Percentiles rank a stretch among this genome's conserved stretches.
Conservation (phyloP, 2,113 vertebrate genomes). For the Pluvialis apricaria region DNA sequence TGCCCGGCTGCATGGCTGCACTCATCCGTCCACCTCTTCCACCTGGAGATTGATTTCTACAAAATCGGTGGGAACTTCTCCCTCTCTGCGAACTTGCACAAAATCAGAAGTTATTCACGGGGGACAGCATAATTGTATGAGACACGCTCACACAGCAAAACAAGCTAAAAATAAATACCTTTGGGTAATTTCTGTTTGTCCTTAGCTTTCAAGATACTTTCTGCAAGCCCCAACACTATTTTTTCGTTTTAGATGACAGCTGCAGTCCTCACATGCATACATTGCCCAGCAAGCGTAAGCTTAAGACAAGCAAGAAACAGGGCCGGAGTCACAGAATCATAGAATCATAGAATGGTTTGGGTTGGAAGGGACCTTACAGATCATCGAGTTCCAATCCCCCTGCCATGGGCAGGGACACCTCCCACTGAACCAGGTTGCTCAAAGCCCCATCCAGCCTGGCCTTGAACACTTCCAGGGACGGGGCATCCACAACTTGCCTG, state of each 20-base stretch:
- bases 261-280: background rate
- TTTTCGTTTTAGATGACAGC: background rate
- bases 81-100: background rate
- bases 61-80: background rate
- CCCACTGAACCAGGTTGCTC: background rate
- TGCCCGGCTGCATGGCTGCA: accelerated
- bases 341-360: background rate
- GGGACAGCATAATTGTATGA: background rate
- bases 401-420: background rate
- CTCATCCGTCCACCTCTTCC: accelerated
- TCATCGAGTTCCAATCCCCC: background rate
- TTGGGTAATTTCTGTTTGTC: background rate
- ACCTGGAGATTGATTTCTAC: background rate
- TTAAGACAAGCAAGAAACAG: background rate
- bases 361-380: background rate
- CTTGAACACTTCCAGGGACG: background rate
- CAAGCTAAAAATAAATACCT: background rate
- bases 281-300: background rate
- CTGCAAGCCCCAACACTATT: background rate
- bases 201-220: background rate
- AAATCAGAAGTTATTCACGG: background rate
- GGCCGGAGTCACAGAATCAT: background rate
- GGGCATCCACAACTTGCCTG: background rate
- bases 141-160: background rate
- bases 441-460: background rate